Base-by-base conservation (phyloP, 2,797 vertebrate species). In the Salmo trutta region DNA sequence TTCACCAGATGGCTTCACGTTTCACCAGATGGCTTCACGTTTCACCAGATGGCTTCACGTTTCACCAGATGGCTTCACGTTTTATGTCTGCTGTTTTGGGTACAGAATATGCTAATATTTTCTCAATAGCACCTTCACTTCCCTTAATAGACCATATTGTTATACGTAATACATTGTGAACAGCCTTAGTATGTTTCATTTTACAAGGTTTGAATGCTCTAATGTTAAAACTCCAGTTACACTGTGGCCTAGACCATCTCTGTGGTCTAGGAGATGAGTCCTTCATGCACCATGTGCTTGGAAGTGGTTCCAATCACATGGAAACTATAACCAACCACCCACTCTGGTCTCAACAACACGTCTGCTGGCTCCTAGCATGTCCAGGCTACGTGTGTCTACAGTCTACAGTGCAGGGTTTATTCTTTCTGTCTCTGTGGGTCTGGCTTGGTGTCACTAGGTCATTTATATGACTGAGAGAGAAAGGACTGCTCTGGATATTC, bases 391-490 rank as follows among this genome's bases (percentile, higher is more conserved):
- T 68, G n/a, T 77, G 75, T 15, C 1, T 59, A 68, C 7, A 15
- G 12, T 19, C 59, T 24, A 64, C 10, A 51, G 53, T 36, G 36
- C 47, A 79, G 74, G n/a, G 10, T 3, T 78, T 41, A 41, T 62
- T 67, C 41, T 47, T 10, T 47, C 66, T 75, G 47, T 73, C 21
- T 47, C 41, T 73, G 53, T 75, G 41, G 41, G 41, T 53, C 10
- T 66, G 47, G 3, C 64, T 29, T 74, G 17, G 69, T 77, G 41
- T 47, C 41, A 47, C 41, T 47, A 47, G 41, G 41, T 86, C 77
- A 77, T 79, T 64, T 64, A 81, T 81, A 75, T 71, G 74, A 82
- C 78, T 67, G 81, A 75, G 79, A 80, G 81, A 77, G 80, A 81
- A 84, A 74, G 88, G 79, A 81, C 78, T 21, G 29, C 73, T 74